Percentiles rank a stretch among this genome's conserved stretches.
These are phyloP conservation scores for Schlechtendalia chinensis DNA, from an alignment of 1,140 invertebrate species.

Conservation along the genomic window DNA sequence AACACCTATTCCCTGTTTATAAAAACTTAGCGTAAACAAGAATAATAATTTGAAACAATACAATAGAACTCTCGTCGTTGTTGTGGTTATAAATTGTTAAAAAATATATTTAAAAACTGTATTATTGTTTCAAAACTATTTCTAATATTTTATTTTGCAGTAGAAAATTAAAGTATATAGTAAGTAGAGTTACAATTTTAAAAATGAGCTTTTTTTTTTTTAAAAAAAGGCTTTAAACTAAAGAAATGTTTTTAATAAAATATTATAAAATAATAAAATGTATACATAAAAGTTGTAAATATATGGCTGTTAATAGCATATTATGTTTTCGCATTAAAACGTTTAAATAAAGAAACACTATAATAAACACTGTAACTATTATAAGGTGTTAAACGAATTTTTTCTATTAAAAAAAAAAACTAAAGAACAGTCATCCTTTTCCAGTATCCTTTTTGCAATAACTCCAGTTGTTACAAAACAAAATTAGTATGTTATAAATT, in stretches of 20 bases:
- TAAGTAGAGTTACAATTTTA: too few relatives aligned
- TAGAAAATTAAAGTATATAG: too few relatives aligned
- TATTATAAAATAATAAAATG: too few relatives aligned
- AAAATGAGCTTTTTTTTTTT: too few relatives aligned
- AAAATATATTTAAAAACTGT: too few relatives aligned
- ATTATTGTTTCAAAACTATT: too few relatives aligned
- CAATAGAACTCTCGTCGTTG: neutral
- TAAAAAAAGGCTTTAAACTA: too few relatives aligned
- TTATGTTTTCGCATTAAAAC: neutral
- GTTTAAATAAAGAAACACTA: slow-evolving; percentile 10
- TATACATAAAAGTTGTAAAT: neutral
- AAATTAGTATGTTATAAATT: neutral
- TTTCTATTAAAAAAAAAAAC: neutral
- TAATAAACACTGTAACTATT: neutral
- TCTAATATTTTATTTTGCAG: too few relatives aligned
- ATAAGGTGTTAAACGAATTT: neutral
- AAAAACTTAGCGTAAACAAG: neutral
- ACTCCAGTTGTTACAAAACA: neutral
- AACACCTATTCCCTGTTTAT: neutral
- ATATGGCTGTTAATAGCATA: neutral
- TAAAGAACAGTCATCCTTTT: slow-evolving; percentile 3
- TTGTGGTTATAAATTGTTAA: neutral
- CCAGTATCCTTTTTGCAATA: neutral
- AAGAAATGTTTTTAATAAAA: too few relatives aligned
- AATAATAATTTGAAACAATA: neutral